Evolutionary conservation across 2,888 invertebrate genomes (phyloP).

Genomic region (Sphaerophoria rueppellii): DNA sequence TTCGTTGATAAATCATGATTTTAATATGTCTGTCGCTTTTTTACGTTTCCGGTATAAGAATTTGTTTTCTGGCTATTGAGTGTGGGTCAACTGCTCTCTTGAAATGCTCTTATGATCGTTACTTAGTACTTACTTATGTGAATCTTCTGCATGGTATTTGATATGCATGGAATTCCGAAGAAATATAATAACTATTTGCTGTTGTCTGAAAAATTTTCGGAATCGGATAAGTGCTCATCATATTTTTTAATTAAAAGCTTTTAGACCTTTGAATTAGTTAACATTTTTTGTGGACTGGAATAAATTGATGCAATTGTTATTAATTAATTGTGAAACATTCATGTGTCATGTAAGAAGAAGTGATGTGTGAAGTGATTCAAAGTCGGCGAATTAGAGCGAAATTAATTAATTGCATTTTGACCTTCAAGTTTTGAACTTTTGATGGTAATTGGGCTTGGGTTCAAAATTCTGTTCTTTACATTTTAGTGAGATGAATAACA

Average conservation of each 20-base stretch:
- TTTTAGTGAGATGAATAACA: too few species aligned
- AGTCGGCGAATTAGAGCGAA: neutral
- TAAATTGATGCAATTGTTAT: conserved; percentile 1
- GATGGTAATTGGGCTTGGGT: too few species aligned
- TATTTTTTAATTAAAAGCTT: conserved; percentile 28
- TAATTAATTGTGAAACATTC: neutral
- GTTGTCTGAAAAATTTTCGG: conserved; percentile 7
- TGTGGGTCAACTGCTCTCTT: conserved; percentile 14
- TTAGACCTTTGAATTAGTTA: neutral
- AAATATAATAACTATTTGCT: neutral
- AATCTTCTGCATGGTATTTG: conserved; percentile 5
- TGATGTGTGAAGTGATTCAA: neutral
- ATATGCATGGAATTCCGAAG: neutral
- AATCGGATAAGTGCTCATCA: neutral
- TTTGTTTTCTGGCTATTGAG: too few species aligned
- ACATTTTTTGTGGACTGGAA: neutral
- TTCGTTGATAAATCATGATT: conserved; percentile 28
- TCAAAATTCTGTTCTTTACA: too few species aligned
- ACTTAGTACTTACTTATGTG: conserved; percentile 1
- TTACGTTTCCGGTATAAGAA: too few species aligned
- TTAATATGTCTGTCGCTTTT: neutral
- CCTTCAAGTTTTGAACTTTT: too few species aligned
- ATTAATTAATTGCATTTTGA: too few species aligned
- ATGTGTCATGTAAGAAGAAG: neutral
- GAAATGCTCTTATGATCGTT: neutral